Base-by-base conservation (phyloP, 1,140 invertebrate species). In the Magallana gigas region DNA sequence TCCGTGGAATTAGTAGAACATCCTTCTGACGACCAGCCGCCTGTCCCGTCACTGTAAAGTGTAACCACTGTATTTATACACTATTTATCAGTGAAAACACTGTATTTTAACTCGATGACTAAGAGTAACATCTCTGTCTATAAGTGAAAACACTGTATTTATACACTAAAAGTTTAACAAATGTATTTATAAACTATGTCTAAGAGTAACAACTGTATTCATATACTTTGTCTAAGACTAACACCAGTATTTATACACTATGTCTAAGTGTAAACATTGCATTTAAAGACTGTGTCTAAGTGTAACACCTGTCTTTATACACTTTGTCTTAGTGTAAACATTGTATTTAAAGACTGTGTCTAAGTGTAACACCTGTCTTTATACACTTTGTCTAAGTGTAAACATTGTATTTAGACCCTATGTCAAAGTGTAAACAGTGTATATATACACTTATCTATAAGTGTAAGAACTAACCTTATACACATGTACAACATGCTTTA, bases 1-100 rank as follows among this genome's bases (percentile, higher is more conserved):
- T 76, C 18, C 12, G 68, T 76, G 18, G 68, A 76, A 29, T 36
- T 76, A 12, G 36, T 76, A 76, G 68, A 76, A 76, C 68, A 76
- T 3, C 68, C 68, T 76, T 76, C 68, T 29, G 68, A 12, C 8
- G 68, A 76, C 68, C 68, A 76, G 11, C 68, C 68, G 23, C 68
- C 68, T 2, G 8, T 4, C 1, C 60, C 60, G 18, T 64, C 2
- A 64, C 60, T 64, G 60, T 6, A 64, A 64, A 64, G 60, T 16
- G 7, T 64, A 64, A 64, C 60, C 60, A 62, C 12, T 62, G 60
- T 62, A 62, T 62, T n/a, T 62, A 6, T n/a, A 62, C n/a, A n/a
- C 60, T 62, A 62, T 62, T 12, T 62, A n/a, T 12, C n/a, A 16
- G 11, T 4, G 11, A 16, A 60, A 5, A 3, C 9, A 16, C n/a